Evolutionary conservation across 2,888 invertebrate genomes (phyloP).

Genomic region (Crossocerus cetratus): DNA sequence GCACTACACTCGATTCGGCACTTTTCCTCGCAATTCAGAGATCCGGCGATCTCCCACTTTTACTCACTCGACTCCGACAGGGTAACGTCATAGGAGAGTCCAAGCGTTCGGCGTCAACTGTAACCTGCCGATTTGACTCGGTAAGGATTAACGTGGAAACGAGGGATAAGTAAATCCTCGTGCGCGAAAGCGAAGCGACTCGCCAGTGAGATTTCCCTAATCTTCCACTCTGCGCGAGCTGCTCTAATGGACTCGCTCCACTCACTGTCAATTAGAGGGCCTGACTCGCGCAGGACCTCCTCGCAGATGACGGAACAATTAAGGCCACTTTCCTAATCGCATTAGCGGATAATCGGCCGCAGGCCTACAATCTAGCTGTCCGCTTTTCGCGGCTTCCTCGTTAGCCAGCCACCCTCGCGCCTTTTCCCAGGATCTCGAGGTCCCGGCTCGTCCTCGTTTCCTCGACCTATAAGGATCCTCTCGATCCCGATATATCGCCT

Average conservation of each 20-base stretch:
- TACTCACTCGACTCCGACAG: not conserved
- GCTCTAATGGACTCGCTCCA: not conserved
- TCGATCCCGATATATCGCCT: conserved; percentile 61
- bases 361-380: conserved; percentile 24
- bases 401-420: conserved; percentile 4
- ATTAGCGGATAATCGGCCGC: conserved; percentile 34
- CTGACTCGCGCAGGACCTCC: not conserved
- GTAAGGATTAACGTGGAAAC: not conserved
- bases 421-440: conserved; percentile 54
- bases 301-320: conserved; percentile 22
- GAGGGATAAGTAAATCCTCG: not conserved
- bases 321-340: conserved; percentile 33
- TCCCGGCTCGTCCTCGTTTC: conserved; percentile 64
- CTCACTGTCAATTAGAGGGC: not conserved
- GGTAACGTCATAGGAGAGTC: conserved; percentile 25
- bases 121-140: not conserved
- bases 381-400: conserved; percentile 42
- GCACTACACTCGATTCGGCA: not conserved
- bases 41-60: not conserved
- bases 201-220: not conserved
- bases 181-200: not conserved
- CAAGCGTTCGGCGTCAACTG: not conserved
- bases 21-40: not conserved
- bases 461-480: conserved; percentile 47
- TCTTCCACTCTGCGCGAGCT: not conserved